Percentiles rank a stretch among this genome's conserved stretches.
phyloP scores from a whole-genome alignment of 2,797 vertebrate genomes.

The Lepus townsendii region DNA sequence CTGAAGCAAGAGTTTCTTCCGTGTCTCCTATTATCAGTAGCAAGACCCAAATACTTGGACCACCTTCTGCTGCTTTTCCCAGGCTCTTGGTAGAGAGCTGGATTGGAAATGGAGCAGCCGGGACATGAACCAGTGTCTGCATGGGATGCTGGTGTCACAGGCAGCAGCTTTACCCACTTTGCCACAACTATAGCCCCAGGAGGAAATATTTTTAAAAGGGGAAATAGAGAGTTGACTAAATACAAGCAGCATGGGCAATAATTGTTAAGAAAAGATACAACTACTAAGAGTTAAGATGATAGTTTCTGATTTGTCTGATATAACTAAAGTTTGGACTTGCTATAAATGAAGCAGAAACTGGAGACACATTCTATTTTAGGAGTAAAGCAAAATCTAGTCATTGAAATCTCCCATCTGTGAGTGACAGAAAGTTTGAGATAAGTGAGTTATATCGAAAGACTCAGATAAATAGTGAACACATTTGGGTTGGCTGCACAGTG shows the following conservation, averaged over 20 bases:
- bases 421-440: conserved; percentile 88
- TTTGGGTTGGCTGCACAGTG: conserved; percentile 94
- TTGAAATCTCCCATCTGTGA: conserved; percentile 88
- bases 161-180: too few relatives aligned
- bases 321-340: conserved; percentile 94
- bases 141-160: too few relatives aligned
- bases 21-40: too few relatives aligned
- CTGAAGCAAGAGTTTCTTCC: too few relatives aligned
- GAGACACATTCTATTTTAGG: conserved; percentile 90
- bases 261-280: conserved; percentile 89
- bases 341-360: conserved; percentile 93
- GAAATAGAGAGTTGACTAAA: conserved; percentile 90
- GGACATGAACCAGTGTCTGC: too few relatives aligned
- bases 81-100: too few relatives aligned
- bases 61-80: too few relatives aligned
- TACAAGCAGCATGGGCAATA: conserved; percentile 86
- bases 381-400: conserved; percentile 91
- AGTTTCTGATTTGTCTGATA: conserved; percentile 90
- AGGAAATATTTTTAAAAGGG: conserved; percentile 79
- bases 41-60: too few relatives aligned
- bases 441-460: conserved; percentile 89
- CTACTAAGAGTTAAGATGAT: conserved; percentile 89
- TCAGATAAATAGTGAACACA: conserved; percentile 91
- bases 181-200: too few relatives aligned
- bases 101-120: too few relatives aligned